These are phyloP conservation scores for Charadrius vociferus DNA, from an alignment of 2,113 vertebrate genomes.

Conservation along the genomic window DNA sequence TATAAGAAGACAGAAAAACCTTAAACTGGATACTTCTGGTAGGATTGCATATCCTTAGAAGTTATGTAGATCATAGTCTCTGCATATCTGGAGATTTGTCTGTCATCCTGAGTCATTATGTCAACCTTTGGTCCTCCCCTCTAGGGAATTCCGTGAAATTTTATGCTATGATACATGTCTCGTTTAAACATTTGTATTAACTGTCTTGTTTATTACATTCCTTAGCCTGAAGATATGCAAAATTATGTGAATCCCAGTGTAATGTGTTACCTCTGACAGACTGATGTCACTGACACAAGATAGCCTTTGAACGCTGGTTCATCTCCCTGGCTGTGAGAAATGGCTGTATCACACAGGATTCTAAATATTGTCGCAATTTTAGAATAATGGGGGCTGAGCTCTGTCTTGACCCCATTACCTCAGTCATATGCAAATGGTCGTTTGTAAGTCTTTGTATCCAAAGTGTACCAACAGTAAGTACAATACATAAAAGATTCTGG, in stretches of 20 bases:
- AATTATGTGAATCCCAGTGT: neutral
- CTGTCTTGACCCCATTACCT: neutral
- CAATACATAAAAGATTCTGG: neutral
- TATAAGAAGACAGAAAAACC: neutral
- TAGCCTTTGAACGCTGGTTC: neutral
- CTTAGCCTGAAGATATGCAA: constrained; percentile 31
- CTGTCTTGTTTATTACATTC: constrained; percentile 13
- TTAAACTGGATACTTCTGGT: neutral
- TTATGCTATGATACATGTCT: constrained; percentile 11
- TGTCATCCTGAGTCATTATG: neutral
- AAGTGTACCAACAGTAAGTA: neutral
- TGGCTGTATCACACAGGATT: neutral
- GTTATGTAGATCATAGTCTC: neutral
- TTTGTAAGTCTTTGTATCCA: neutral
- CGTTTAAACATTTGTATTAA: neutral
- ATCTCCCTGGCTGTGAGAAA: neutral
- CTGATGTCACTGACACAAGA: neutral
- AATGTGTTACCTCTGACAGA: neutral
- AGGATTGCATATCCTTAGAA: neutral
- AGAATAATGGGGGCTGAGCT: neutral
- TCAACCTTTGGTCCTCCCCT: neutral
- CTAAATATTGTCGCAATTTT: neutral
- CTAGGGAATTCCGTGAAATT: constrained; percentile 41
- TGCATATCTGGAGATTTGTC: neutral
- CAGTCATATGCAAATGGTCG: neutral